Percentiles rank a stretch among this genome's conserved stretches.
Conservation (phyloP, 2,797 vertebrate species). For the Chaetodon trifasciatus region DNA sequence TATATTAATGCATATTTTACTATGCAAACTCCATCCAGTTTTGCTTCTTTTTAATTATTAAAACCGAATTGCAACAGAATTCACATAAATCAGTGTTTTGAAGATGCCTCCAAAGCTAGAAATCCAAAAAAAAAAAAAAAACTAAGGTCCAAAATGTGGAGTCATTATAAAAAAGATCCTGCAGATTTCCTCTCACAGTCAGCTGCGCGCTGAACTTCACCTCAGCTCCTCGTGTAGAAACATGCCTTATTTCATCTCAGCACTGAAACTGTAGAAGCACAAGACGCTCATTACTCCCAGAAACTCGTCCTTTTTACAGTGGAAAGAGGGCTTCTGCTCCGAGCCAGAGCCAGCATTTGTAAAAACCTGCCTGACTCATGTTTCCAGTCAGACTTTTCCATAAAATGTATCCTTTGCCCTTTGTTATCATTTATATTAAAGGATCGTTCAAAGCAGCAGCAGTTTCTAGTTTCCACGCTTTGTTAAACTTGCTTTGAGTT, state of each 20-base stretch:
- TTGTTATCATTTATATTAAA: constrained; percentile 64
- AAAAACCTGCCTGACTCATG: constrained; percentile 22
- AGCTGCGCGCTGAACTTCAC: constrained; percentile 5
- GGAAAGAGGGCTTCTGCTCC: constrained; percentile 2
- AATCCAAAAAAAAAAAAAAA: constrained; percentile 47
- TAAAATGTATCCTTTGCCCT: constrained; percentile 15
- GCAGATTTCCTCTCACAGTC: constrained; percentile 15
- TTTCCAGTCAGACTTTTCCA: constrained; percentile 24
- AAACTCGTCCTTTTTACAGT: not conserved
- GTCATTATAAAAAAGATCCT: not conserved
- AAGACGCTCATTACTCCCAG: constrained; percentile 23
- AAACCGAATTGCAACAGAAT: constrained; percentile 34
- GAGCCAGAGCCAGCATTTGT: not conserved
- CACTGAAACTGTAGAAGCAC: constrained; percentile 44
- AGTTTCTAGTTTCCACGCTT: no score
- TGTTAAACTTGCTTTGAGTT: no score
- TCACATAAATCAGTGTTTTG: constrained; percentile 35
- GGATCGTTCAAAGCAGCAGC: constrained; percentile 17
- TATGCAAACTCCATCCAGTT: constrained; percentile 70
- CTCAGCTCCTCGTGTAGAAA: constrained; percentile 35
- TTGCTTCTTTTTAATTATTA: constrained; percentile 43
- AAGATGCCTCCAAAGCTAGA: constrained; percentile 58
- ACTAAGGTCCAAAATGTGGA: constrained; percentile 12
- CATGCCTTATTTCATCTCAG: constrained; percentile 36
- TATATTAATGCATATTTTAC: constrained; percentile 63